phyloP scores from a whole-genome alignment of 2,888 invertebrate genomes.

The Nephrotoma flavescens region DNA sequence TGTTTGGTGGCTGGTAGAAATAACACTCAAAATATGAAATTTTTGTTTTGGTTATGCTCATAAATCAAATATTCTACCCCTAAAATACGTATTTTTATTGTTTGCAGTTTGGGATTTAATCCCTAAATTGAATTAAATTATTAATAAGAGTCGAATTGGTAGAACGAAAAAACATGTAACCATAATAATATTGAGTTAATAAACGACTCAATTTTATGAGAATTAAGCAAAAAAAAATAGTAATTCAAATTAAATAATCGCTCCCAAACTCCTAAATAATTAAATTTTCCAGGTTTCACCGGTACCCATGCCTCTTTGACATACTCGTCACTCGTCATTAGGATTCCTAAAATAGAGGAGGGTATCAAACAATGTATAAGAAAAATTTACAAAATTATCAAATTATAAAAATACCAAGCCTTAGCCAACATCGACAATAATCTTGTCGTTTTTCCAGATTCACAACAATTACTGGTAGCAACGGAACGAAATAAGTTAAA shows the following conservation, averaged over 20 bases:
- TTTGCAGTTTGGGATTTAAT: neutral
- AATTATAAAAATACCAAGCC: conserved; percentile 17
- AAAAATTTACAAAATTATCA: neutral
- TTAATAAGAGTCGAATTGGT: neutral
- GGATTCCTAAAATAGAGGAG: neutral
- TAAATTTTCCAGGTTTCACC: neutral
- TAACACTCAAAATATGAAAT: neutral
- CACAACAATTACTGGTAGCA: too few species aligned
- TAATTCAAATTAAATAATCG: too few species aligned
- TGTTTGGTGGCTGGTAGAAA: neutral
- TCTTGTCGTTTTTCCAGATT: too few species aligned
- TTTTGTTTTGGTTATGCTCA: neutral
- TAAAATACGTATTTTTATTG: neutral
- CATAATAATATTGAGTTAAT: neutral
- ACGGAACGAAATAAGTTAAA: too few species aligned
- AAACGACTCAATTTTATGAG: neutral
- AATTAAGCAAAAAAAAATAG: neutral
- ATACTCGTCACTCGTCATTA: neutral
- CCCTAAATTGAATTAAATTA: neutral
- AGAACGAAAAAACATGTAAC: neutral
- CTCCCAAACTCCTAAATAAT: neutral
- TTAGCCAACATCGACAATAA: conserved; percentile 32
- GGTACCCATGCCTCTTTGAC: neutral
- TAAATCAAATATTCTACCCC: neutral
- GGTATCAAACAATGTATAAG: too few species aligned